Conservation (phyloP, 2,113 vertebrate genomes). For the Pseudois nayaur region DNA sequence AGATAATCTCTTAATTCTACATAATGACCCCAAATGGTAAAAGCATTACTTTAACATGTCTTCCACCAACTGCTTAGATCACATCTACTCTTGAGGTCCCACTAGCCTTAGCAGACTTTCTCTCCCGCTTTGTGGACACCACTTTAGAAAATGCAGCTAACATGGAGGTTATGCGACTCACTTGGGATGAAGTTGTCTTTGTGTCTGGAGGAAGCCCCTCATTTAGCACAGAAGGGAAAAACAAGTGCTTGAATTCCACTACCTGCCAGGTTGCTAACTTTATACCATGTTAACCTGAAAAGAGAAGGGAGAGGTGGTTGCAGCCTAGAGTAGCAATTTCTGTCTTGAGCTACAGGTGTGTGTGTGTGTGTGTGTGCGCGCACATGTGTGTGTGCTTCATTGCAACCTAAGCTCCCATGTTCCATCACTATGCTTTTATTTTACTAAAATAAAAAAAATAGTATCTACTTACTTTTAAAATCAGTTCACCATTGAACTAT, state of each 20-base stretch:
- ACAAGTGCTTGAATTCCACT: background rate
- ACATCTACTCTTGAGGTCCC: background rate
- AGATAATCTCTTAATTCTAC: background rate
- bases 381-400: background rate
- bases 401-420: background rate
- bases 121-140: background rate
- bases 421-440: background rate
- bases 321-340: background rate
- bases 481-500: background rate
- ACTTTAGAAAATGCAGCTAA: background rate
- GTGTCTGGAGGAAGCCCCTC: background rate
- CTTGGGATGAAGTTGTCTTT: background rate
- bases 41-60: background rate
- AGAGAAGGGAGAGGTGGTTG: background rate
- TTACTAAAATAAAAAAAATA: background rate
- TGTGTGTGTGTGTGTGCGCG: background rate
- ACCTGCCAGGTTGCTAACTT: background rate
- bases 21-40: background rate
- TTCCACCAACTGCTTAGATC: background rate
- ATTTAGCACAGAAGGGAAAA: background rate
- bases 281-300: background rate
- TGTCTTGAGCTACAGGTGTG: background rate
- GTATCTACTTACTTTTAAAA: background rate
- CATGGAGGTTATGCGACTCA: background rate
- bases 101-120: background rate